A percentile compares a stretch with the other conserved stretches of the same genome.
These are phyloP conservation scores for Puma concolor DNA, from an alignment of 2,113 vertebrate genomes.

Conservation along the genomic window DNA sequence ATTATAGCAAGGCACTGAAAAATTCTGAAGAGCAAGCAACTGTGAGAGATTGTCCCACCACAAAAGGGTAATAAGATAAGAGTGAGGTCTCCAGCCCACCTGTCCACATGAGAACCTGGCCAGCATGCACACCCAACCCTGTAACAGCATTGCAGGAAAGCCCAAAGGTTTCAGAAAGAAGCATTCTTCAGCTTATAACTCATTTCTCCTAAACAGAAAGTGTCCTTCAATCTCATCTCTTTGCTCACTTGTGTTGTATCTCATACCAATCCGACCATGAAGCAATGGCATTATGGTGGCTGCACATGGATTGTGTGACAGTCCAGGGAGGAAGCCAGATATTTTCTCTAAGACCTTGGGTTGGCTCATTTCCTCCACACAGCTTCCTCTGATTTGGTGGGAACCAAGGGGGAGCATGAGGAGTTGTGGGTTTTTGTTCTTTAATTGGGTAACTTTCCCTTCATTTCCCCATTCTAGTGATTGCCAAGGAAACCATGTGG, in stretches of 20 bases:
- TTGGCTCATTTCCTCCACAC: neutral
- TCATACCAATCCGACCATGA: neutral
- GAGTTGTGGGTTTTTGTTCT: neutral
- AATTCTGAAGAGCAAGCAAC: neutral
- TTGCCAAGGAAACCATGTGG: neutral
- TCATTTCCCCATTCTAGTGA: slow-evolving; percentile 34
- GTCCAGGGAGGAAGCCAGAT: neutral
- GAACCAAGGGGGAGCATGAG: neutral
- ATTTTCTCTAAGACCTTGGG: neutral
- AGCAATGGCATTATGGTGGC: neutral
- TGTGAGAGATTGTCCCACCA: slow-evolving; percentile 3
- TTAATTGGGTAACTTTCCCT: slow-evolving; percentile 1
- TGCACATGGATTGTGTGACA: neutral
- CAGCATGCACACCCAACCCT: neutral
- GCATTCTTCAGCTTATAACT: neutral
- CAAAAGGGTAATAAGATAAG: neutral
- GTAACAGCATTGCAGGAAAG: neutral
- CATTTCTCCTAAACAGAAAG: neutral
- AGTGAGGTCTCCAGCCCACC: neutral
- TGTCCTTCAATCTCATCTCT: neutral
- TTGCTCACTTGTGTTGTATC: neutral
- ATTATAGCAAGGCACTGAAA: neutral
- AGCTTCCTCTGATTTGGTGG: neutral
- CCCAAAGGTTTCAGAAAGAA: neutral
- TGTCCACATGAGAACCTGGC: neutral